Evolutionary conservation across 2,797 vertebrate species (phyloP), one percentile per base, ranked within the genome.

Genomic region (Pseudotriccus pelzelni): DNA sequence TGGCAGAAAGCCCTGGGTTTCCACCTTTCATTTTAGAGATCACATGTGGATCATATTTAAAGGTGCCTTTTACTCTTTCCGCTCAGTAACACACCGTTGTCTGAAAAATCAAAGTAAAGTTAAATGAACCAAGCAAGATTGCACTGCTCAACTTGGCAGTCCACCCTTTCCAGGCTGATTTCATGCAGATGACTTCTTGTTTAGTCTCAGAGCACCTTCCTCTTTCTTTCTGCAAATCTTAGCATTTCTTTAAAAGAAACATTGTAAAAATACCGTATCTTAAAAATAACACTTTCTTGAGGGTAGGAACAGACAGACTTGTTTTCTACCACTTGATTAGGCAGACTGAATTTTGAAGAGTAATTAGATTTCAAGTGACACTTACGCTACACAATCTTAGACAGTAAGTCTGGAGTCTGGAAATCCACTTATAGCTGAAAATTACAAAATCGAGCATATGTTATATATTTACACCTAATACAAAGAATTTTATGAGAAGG

Each of bases 181-280:
- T 87, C 22, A 7, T 82, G 59, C 52, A 73, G 67, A 83, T 4
- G 10, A 87, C 77, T 94, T 95, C 81, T 84, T 84, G 47, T 90
- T 94, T 89, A 94, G 84, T 62, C 92, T 67, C 59, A 39, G 30
- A 66, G 34, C 27, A 44, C 34, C 86, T 96, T 96, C 94, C 90
- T 95, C 95, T 95, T 96, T 94, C 69, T 93, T 92, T 84, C 72
- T 94, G 81, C 78, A 77, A 10, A 36, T 86, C 60, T 89, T 56
- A 80, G 64, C 73, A 37, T 72, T 92, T 93, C 64, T 52, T 86
- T 5, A 55, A 67, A 84, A 91, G 20, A 92, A 39, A 14, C 14
- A 2, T 20, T 17, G 64, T 86, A 86, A 93, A 96, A 96, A 72
- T 56, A 67, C 17, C 7, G 4, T 64, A 60, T 69, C 50, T 58